Evolutionary conservation across 2,113 vertebrate species (phyloP), one percentile per base, ranked within the genome.

Genomic region (Pionites leucogaster): DNA sequence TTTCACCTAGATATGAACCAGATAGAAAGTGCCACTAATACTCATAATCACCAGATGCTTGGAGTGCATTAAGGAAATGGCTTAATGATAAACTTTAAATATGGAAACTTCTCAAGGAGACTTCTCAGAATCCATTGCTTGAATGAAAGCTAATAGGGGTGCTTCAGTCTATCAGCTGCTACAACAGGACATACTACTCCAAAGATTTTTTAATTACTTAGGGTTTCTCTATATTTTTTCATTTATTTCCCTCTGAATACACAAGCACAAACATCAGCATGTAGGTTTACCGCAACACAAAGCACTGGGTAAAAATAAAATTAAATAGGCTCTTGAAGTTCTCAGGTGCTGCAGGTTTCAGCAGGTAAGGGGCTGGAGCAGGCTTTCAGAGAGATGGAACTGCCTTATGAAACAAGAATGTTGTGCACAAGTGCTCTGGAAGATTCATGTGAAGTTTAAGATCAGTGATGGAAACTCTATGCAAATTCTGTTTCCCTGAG

Each of bases 401-500:
- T 62, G 55, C 57, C 13, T 13, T 25, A 31, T 24, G 25, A 93
- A 94, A 47, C 33, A 86, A 50, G 44, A 94, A 37, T 44, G 17
- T 88, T 55, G 42, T 50, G 80, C 28, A 24, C 37, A 95, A 88
- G 72, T 1, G 6, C 4, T 14, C 24, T 41, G 67, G 35, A 90
- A 90, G 67, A 90, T 82, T 90, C 92, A 88, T 81, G 31, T 25
- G 44, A 72, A 69, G 41, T 75, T 92, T 94, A 89, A 69, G 75
- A 16, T 69, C 67, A 62, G n/a, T 84, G 76, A 95, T 68, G n/a
- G 86, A 92, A 88, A 81, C 35, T 62, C 39, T 87, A 92, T 95
- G 94, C n/a, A 97, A 95, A 97, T 95, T 83, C 29, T 92, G 91
- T 85, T 82, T 96, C 76, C 89, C 57, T 81, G 44, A 95, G 90